Evolutionary conservation across 2,888 invertebrate species (phyloP).

Genomic region (Balanococcus diminutus): DNA sequence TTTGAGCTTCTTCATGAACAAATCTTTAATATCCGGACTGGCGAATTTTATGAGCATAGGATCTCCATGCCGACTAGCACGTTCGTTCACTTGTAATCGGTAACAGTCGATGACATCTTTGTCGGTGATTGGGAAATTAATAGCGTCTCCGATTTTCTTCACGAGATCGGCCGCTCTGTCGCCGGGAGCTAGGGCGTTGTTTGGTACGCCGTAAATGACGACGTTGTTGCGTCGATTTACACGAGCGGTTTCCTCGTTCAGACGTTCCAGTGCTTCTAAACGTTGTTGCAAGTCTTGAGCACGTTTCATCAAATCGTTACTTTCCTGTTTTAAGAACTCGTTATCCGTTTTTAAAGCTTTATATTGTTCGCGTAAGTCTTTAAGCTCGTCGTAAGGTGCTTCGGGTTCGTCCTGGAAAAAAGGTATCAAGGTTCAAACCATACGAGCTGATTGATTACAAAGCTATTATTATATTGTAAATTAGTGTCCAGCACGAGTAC

Average conservation of each 20-base stretch:
- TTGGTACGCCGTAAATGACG: conserved; percentile 1
- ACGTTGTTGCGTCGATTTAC: conserved; percentile 12
- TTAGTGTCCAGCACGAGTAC: neutral
- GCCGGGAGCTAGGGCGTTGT: neutral
- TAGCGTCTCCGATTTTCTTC: conserved; percentile 28
- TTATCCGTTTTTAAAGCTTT: conserved; percentile 26
- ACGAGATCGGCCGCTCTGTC: neutral
- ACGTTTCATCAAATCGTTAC: neutral
- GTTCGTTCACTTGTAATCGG: neutral
- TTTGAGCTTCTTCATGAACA: conserved; percentile 27
- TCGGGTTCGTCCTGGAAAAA: conserved; percentile 10
- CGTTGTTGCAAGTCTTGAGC: conserved; percentile 17
- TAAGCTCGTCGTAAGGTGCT: neutral
- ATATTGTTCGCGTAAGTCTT: conserved; percentile 23
- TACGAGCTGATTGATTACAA: neutral
- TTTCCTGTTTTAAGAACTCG: conserved; percentile 25
- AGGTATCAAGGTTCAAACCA: neutral
- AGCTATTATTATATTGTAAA: neutral
- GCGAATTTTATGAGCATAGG: conserved; percentile 14
- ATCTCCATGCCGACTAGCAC: neutral
- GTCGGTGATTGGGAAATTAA: conserved; percentile 7
- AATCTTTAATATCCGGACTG: conserved; percentile 10
- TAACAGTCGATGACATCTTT: conserved; percentile 17
- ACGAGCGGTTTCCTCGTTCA: conserved; percentile 7
- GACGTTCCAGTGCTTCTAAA: conserved; percentile 4